phyloP scores from a whole-genome alignment of 1,140 invertebrate genomes.

The Magallana ariakensis region DNA sequence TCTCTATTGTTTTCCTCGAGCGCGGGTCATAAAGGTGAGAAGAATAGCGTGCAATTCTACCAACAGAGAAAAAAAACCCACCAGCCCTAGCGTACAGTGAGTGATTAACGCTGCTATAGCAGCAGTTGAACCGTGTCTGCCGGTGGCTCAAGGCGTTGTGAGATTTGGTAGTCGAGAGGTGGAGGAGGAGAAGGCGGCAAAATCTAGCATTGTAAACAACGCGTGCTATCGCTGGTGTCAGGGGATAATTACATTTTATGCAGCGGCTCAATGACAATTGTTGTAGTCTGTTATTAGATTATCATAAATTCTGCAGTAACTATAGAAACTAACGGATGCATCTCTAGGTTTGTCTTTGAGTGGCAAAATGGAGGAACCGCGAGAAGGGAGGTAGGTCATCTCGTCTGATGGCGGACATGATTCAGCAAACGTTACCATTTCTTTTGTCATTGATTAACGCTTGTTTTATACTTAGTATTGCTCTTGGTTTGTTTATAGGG shows the following conservation, averaged over 20 bases:
- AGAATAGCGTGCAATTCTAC: background rate
- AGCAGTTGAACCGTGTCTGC: slow-evolving; percentile 3
- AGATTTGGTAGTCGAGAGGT: background rate
- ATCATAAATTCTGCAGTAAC: slow-evolving; percentile 33
- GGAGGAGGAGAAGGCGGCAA: background rate
- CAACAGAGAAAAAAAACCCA: background rate
- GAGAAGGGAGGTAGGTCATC: slow-evolving; percentile 15
- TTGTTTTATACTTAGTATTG: background rate
- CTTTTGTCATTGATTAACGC: background rate
- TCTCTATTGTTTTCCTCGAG: slow-evolving; percentile 16
- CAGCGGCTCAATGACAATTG: slow-evolving; percentile 13
- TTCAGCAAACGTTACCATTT: background rate
- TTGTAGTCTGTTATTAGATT: slow-evolving; percentile 18
- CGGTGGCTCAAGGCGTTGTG: slow-evolving; percentile 19
- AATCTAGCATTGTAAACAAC: background rate
- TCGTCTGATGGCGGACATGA: background rate
- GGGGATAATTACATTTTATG: slow-evolving; percentile 20
- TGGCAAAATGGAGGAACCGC: background rate
- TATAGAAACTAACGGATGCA: slow-evolving; percentile 26
- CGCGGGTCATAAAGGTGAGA: slow-evolving; percentile 13
- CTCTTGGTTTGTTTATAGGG: background rate
- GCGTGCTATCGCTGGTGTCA: background rate
- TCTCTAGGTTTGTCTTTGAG: slow-evolving; percentile 19
- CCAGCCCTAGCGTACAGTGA: background rate
- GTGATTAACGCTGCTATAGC: slow-evolving; percentile 5